Conservation (phyloP, 2,888 invertebrate species). For the Nephrotoma guestfalica region DNA sequence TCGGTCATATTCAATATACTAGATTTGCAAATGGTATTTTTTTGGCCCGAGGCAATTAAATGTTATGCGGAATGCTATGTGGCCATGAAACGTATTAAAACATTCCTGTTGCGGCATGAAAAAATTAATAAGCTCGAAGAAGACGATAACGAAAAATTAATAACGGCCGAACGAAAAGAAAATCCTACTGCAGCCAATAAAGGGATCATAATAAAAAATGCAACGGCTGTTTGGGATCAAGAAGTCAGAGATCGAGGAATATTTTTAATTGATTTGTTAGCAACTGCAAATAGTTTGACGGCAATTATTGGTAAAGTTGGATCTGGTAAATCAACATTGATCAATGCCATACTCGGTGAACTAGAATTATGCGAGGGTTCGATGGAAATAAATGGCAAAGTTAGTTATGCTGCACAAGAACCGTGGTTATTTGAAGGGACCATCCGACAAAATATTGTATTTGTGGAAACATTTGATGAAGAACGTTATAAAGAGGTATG, state of each 20-base stretch:
- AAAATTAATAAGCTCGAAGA: not conserved
- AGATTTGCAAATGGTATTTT: conserved; percentile 62
- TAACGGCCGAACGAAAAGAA: not conserved
- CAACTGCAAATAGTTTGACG: conserved; percentile 27
- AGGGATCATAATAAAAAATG: conserved; percentile 8
- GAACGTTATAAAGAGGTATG: conserved; percentile 37
- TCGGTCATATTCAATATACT: conserved; percentile 70
- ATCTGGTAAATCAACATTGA: conserved; percentile 57
- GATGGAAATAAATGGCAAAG: conserved; percentile 43
- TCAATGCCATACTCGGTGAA: conserved; percentile 61
- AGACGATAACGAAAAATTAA: not conserved
- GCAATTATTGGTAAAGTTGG: conserved; percentile 62
- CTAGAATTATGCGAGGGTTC: conserved; percentile 46
- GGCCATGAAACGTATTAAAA: conserved; percentile 54
- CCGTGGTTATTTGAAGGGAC: conserved; percentile 71
- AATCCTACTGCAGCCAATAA: conserved; percentile 3
- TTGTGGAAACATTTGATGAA: conserved; percentile 58
- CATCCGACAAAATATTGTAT: conserved; percentile 83
- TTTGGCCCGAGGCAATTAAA: conserved; percentile 64
- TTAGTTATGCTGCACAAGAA: conserved; percentile 68
- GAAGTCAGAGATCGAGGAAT: conserved; percentile 14
- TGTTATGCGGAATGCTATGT: conserved; percentile 62
- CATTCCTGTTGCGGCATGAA: conserved; percentile 36
- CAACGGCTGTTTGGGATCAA: conserved; percentile 7
- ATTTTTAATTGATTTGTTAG: conserved; percentile 9